phyloP scores from a whole-genome alignment of 2,888 invertebrate species.

The Cantharis rufa region DNA sequence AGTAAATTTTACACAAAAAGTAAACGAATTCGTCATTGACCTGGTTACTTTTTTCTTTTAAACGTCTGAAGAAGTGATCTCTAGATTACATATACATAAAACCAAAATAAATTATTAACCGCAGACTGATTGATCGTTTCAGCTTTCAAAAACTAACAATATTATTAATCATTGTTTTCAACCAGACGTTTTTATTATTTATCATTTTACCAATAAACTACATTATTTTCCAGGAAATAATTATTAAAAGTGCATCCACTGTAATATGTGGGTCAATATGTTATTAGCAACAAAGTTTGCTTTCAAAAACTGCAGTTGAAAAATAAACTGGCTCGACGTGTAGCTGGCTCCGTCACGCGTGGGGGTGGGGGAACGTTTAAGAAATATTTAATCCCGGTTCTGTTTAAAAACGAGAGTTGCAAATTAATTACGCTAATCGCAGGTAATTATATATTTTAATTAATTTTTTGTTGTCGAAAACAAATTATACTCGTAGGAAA shows the following conservation, averaged over 20 bases:
- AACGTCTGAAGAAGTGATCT: not conserved
- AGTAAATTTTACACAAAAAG: not conserved
- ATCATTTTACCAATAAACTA: not conserved
- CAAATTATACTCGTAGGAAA: not conserved
- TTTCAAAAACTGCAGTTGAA: not conserved
- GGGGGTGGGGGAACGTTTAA: not conserved
- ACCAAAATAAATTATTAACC: slow-evolving; percentile 18
- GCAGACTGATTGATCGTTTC: slow-evolving; percentile 27
- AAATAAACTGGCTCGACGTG: not conserved
- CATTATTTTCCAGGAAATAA: not conserved
- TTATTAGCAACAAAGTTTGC: not conserved
- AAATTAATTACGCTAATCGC: not conserved
- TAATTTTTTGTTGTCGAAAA: not conserved
- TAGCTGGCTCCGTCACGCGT: not conserved
- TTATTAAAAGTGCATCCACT: not conserved
- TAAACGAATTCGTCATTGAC: not conserved
- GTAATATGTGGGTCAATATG: not conserved
- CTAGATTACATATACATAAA: slow-evolving; percentile 13
- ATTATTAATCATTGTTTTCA: slow-evolving; percentile 17
- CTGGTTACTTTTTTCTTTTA: not conserved
- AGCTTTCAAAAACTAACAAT: slow-evolving; percentile 20
- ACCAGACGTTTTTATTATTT: slow-evolving; percentile 8
- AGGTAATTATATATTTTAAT: not conserved
- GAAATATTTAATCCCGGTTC: not conserved
- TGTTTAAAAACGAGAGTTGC: not conserved